Percentiles rank a stretch among this genome's conserved stretches.
Evolutionary conservation across 2,797 vertebrate genomes (phyloP).

Genomic region (Silurus aristotelis): DNA sequence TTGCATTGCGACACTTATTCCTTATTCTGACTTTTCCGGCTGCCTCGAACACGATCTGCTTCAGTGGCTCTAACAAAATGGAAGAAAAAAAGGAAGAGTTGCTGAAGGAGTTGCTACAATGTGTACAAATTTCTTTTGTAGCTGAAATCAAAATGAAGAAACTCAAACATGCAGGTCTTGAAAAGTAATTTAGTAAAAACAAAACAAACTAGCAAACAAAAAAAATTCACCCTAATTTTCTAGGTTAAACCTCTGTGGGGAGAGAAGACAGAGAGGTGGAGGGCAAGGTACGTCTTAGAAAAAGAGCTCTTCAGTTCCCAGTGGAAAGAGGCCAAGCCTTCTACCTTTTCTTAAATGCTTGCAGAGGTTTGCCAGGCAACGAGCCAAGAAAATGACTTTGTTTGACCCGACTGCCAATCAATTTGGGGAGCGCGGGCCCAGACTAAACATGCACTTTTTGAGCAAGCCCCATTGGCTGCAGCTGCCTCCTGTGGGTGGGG

Average conservation of each 20-base stretch:
- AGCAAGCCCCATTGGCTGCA: conserved; percentile 85
- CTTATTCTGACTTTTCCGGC: conserved; percentile 18
- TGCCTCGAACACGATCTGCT: not conserved
- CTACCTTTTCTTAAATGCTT: conserved; percentile 78
- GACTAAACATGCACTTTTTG: conserved; percentile 89
- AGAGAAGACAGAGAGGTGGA: conserved; percentile 57
- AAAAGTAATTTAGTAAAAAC: conserved; percentile 19
- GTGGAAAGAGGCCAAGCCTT: conserved; percentile 67
- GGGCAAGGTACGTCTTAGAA: conserved; percentile 71
- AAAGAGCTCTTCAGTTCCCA: conserved; percentile 50
- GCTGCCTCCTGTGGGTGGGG: conserved; percentile 80
- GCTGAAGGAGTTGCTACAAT: not conserved
- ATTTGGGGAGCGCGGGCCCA: conserved; percentile 88
- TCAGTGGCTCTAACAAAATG: not conserved
- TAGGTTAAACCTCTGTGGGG: conserved; percentile 37
- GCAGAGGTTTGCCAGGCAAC: conserved; percentile 85
- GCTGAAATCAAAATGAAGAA: conserved; percentile 16
- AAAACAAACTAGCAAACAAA: too few species aligned
- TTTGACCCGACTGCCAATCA: conserved; percentile 97
- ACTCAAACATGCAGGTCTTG: not conserved
- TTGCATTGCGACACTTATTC: conserved; percentile 29
- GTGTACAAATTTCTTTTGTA: not conserved
- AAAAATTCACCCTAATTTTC: conserved; percentile 28
- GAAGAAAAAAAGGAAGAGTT: not conserved
- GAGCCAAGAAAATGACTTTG: conserved; percentile 88